Evolutionary conservation across 2,113 vertebrate genomes (phyloP), one percentile per base, ranked within the genome.

Genomic region (Donacobius atricapilla): DNA sequence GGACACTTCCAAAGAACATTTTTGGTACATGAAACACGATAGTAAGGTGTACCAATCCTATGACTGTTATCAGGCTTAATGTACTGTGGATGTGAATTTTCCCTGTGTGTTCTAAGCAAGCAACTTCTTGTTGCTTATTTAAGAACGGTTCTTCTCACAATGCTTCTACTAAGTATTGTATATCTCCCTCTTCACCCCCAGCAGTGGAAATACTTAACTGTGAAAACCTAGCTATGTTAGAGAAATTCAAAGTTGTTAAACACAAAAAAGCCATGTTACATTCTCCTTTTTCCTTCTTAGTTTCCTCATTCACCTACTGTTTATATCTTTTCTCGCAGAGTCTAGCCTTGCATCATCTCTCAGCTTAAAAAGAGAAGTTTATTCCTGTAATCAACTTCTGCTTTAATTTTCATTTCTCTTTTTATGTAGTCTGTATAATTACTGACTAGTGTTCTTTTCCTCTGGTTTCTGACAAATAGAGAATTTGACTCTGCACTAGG

Each of bases 201-300:
- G 27, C 22, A 77, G 58, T 24, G 15, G 23, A 72, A 23, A 9
- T 80, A 40, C 31, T 77, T 81, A 77, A 11, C 15, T 57, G 9
- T 35, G 23, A 53, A 83, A 57, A 44, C 2, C 1, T 66, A 12
- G 4, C 28, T 70, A 8, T 12, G 2, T 63, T 76, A 28, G 18
- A 71, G 31, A 57, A 63, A 25, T 47, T 21, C 33, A 33, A 42
- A 37, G 15, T 1, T 65, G 20, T 30, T 68, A 18, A 64, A 58
- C 27, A 25, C 23, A 63, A 39, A 56, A 69, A n/a, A 28, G 6
- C 7, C 20, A 3, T 51, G 19, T 22, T 82, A 42, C 0, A 0
- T 80, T 53, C 8, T 57, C 11, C 7, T 35, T 63, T 45, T 69
- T 44, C 37, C 15, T 48, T 68, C 58, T 68, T 63, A 9, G 17